Evolutionary conservation across 2,888 invertebrate species (phyloP).

Genomic region (Andrena trimmerana): DNA sequence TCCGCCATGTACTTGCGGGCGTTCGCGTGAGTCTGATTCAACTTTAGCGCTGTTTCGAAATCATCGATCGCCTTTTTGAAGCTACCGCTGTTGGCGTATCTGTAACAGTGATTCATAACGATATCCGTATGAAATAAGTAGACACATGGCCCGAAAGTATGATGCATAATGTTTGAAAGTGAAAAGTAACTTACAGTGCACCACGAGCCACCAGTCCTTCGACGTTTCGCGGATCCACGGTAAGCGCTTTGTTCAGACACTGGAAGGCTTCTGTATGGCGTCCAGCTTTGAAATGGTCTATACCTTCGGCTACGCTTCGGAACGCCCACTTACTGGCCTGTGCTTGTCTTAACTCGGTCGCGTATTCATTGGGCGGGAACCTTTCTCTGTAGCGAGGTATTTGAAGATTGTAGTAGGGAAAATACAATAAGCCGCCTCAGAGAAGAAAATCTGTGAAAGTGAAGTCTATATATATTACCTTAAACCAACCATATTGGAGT

Average conservation of each 20-base stretch:
- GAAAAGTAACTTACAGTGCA: constrained; percentile 88
- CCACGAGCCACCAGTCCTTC: constrained; percentile 97
- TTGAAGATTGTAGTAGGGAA: not conserved
- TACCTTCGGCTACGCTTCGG: constrained; percentile 96
- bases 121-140: not conserved
- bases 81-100: constrained; percentile 96
- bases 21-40: constrained; percentile 96
- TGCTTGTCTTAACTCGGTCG: constrained; percentile 93
- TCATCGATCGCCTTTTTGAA: constrained; percentile 97
- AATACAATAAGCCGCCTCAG: constrained; percentile 8
- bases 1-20: constrained; percentile 97
- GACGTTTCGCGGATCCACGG: constrained; percentile 96
- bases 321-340: constrained; percentile 98
- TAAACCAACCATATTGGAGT: constrained; percentile 90
- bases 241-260: constrained; percentile 96
- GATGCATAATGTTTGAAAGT: not conserved
- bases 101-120: constrained; percentile 70
- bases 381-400: constrained; percentile 87
- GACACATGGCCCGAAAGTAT: not conserved
- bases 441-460: not conserved
- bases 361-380: constrained; percentile 93
- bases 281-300: constrained; percentile 97
- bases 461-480: constrained; percentile 86
- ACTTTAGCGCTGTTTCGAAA: constrained; percentile 95
- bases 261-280: constrained; percentile 97